These are phyloP conservation scores for Tubiluchus corallicola DNA, from an alignment of 2,888 invertebrate genomes.

Conservation along the genomic window DNA sequence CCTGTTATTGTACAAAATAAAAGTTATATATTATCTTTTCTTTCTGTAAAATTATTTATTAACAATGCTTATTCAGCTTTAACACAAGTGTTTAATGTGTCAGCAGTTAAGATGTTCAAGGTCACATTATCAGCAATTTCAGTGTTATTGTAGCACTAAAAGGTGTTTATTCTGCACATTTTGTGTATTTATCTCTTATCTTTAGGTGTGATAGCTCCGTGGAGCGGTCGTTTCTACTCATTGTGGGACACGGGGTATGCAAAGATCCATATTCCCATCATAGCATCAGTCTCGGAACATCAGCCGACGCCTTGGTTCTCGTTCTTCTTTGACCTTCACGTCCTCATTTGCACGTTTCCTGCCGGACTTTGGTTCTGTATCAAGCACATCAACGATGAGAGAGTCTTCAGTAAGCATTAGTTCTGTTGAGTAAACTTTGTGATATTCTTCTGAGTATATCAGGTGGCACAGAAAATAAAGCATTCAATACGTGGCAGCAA, in stretches of 20 bases:
- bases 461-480: too few relatives aligned
- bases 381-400: slow-evolving; percentile 86
- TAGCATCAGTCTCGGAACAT: slow-evolving; percentile 96
- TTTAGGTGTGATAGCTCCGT: slow-evolving; percentile 72
- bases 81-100: too few relatives aligned
- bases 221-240: slow-evolving; percentile 92
- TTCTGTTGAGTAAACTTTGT: too few relatives aligned
- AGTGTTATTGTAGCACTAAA: too few relatives aligned
- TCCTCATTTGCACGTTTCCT: slow-evolving; percentile 87
- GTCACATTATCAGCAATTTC: not conserved
- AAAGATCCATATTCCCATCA: slow-evolving; percentile 97
- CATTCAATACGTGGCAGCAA: too few relatives aligned
- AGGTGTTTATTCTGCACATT: not conserved
- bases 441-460: too few relatives aligned
- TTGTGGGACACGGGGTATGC: slow-evolving; percentile 99
- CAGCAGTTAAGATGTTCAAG: slow-evolving; percentile 7
- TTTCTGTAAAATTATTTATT: too few relatives aligned
- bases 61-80: too few relatives aligned
- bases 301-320: slow-evolving; percentile 99
- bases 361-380: slow-evolving; percentile 98
- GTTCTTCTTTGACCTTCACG: slow-evolving; percentile 95
- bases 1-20: too few relatives aligned
- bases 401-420: slow-evolving; percentile 67
- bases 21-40: too few relatives aligned
- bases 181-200: too few relatives aligned